Base-by-base conservation (phyloP, 2,888 invertebrate species). In the Erebia aethiops region DNA sequence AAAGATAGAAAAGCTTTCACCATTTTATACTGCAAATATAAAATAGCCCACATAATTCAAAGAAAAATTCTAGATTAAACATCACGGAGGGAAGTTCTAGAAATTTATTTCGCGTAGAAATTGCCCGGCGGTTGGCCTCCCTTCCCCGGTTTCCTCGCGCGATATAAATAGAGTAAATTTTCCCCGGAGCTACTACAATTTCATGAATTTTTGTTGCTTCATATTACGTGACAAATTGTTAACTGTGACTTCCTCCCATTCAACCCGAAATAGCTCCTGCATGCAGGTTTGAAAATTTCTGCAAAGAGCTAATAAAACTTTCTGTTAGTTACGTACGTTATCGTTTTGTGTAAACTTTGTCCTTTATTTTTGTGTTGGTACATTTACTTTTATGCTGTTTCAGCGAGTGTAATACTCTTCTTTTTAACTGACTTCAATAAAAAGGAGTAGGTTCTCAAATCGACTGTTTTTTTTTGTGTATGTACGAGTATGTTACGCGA, bases 181-280 rank as follows among this genome's bases (percentile, higher is more conserved):
- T 78, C 77, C 79, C 77, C 74, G 43, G 74, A 77, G 80, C 73
- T 77, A 81, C 80, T 77, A 80, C 79, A 78, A 81, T 81, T 81
- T 81, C 80, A 82, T 82, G 81, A 81, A 82, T 82, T 82, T 74
- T 82, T 82, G 80, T 79, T 78, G 80, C 81, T 80, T 82, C 80
- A 81, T 81, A 82, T 81, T 81, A 80, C 77, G 78, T 79, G 80
- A 81, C 80, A 81, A 82, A 81, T 81, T 80, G 80, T 78, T 80
- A 79, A 78, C 77, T 76, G 78, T 75, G 81, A 77, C 81, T 82
- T 72, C 84, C 82, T 85, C 82, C 83, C 84, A 77, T 80, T 67
- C 82, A 79, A 77, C 77, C 77, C 75, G 77, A 77, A 82, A 72
- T 71, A 68, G 74, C 67, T 74, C 74, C 70, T 64, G 69, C 70